Conservation (phyloP, 2,797 vertebrate genomes). For the Anabacerthia variegaticeps region DNA sequence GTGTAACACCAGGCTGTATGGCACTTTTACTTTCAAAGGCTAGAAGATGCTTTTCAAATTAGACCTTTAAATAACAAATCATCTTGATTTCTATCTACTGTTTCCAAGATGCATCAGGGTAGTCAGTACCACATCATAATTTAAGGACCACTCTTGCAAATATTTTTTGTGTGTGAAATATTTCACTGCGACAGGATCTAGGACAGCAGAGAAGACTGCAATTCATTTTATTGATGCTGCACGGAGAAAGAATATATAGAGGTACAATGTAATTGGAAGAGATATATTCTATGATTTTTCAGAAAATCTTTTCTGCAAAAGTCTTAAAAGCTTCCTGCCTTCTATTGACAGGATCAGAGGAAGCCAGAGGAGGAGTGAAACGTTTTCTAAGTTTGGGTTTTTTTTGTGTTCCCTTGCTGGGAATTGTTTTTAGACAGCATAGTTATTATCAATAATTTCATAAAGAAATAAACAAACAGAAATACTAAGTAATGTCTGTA, state of each 20-base stretch:
- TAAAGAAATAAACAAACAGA: background rate
- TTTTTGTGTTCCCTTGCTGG: background rate
- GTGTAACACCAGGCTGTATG: background rate
- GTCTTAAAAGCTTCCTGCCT: background rate
- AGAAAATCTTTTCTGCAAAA: background rate
- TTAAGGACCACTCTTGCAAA: background rate
- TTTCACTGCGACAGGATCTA: background rate
- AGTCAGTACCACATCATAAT: background rate
- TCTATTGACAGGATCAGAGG: background rate
- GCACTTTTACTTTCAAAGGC: background rate
- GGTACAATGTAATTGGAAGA: background rate
- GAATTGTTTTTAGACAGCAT: background rate
- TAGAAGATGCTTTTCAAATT: background rate
- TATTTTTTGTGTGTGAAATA: background rate
- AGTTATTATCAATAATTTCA: background rate
- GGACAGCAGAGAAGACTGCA: background rate
- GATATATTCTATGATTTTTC: background rate
- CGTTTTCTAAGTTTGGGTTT: background rate
- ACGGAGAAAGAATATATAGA: background rate
- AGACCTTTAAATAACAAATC: background rate
- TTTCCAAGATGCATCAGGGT: background rate
- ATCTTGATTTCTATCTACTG: background rate
- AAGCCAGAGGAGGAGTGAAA: background rate
- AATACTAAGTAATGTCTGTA: background rate
- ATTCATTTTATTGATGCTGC: background rate